Conservation (phyloP, 1,140 invertebrate species). For the Psilanteris sp. region DNA sequence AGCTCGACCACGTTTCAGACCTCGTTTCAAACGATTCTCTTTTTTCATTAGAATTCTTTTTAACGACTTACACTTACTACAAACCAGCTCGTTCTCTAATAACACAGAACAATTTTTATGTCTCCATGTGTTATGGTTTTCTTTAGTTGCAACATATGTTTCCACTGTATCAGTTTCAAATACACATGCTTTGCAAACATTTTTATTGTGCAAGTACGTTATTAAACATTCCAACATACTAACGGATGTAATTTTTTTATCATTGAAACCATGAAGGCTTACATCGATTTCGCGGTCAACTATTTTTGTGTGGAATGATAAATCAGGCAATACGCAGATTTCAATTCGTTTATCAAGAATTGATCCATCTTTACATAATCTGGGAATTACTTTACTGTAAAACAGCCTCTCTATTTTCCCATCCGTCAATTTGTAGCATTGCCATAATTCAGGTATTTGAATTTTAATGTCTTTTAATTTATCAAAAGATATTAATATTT, state of each 20-base stretch:
- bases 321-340: too few species aligned
- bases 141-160: conserved; percentile 2
- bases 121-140: neutral
- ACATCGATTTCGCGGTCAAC: conserved; percentile 5
- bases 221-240: neutral
- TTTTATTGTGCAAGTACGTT: neutral
- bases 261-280: neutral
- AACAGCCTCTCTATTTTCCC: neutral
- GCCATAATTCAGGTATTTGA: too few species aligned
- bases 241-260: too few species aligned
- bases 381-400: conserved; percentile 5
- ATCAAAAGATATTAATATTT: too few species aligned
- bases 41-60: neutral
- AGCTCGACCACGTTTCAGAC: neutral
- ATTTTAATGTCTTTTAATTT: too few species aligned
- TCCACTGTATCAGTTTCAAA: neutral
- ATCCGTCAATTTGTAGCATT: too few species aligned
- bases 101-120: conserved; percentile 10
- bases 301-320: conserved; percentile 1
- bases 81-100: neutral
- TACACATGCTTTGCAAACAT: conserved; percentile 1
- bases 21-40: neutral
- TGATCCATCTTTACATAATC: neutral
- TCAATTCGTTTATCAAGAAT: conserved; percentile 12
- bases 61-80: conserved; percentile 1